phyloP scores from a whole-genome alignment of 1,140 invertebrate genomes.

The Orchestia grillus region DNA sequence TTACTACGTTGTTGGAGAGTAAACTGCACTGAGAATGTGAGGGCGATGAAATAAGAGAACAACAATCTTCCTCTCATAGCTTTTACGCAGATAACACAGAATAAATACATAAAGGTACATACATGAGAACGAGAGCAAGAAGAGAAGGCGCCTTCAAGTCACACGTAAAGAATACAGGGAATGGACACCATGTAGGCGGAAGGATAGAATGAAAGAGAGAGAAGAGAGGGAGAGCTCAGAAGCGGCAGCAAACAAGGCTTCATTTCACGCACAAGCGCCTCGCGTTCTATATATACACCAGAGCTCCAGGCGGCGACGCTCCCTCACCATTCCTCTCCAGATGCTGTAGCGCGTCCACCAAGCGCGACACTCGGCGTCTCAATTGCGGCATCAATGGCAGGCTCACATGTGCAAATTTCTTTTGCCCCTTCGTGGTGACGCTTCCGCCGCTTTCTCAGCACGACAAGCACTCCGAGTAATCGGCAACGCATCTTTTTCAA shows the following conservation, averaged over 20 bases:
- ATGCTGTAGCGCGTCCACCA: neutral
- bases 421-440: neutral
- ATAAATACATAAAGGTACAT: neutral
- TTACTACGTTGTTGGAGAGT: too few relatives aligned
- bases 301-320: neutral
- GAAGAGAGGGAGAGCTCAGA: neutral
- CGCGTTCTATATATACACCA: neutral
- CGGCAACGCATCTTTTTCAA: neutral
- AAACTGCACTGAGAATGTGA: too few relatives aligned
- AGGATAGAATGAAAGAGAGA: too few relatives aligned
- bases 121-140: neutral
- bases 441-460: neutral
- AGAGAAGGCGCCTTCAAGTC: neutral
- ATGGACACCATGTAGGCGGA: neutral
- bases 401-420: neutral
- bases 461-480: neutral
- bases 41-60: neutral
- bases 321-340: neutral
- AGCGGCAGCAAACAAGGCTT: constrained; percentile 29
- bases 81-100: neutral
- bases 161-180: neutral
- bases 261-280: constrained; percentile 55
- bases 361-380: neutral
- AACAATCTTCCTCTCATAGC: neutral
- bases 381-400: neutral